Evolutionary conservation across 2,797 vertebrate species (phyloP), one percentile per base, ranked within the genome.

Genomic region (Telmatherina bonti): DNA sequence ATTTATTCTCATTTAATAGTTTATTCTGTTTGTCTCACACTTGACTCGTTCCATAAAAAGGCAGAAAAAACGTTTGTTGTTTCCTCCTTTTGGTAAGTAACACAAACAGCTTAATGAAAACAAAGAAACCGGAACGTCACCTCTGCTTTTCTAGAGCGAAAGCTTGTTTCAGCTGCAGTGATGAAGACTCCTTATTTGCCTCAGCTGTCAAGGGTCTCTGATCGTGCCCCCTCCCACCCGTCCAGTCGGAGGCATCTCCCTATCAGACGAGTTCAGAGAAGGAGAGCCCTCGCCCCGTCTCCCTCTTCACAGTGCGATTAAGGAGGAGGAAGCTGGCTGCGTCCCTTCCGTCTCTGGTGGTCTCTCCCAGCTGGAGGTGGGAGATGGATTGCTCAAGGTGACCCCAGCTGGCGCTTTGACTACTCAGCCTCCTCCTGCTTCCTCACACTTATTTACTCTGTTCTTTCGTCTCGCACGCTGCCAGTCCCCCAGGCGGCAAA

Each of bases 371-470:
- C 79, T 73, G 82, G 72, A 67, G 63, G 56, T 52, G 57, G 66
- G 52, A 84, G 82, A 82, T 67, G 71, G 67, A 86, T 80, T 15
- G 79, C 70, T 90, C 70, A 87, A 85, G 84, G 85, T 89, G 87
- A 90, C 87, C 79, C 57, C 6, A 11, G 67, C 31, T 35, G 31
- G 67, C 41, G 10, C 63, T 1, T 54, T 38, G 74, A 72, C 74
- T 68, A 59, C 45, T 64, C 52, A 30, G 35, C 35, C 53, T 22
- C 62, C 56, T 72, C 66, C 11, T 45, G 60, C 69, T 33, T 61
- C 49, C 38, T 79, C 76, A 68, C 62, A 61, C 76, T 74, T 62
- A 74, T 41, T 70, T 58, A 15, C 61, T 69, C 56, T 61, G 53
- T 57, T 51, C 57, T 62, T 77, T 74, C 13, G 20, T 59, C 63